Conservation (phyloP, 2,888 invertebrate species). For the Cyrtodaria siliqua region DNA sequence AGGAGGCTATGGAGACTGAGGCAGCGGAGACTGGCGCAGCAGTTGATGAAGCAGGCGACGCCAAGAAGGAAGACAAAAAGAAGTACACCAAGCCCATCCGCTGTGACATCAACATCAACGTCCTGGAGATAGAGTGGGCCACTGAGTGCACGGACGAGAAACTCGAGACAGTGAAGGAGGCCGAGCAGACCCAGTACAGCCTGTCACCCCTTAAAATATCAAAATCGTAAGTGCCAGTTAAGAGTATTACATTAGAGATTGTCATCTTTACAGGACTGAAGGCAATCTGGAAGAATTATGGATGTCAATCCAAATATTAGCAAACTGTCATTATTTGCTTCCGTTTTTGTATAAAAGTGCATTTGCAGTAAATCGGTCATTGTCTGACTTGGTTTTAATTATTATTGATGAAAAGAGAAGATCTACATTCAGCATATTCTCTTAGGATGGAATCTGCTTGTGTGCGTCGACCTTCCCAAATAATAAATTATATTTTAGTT, state of each 20-base stretch:
- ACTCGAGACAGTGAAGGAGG: conserved; percentile 19
- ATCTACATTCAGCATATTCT: no score
- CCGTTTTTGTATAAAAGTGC: no score
- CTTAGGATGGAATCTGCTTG: no score
- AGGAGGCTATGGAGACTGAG: not conserved
- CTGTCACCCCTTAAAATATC: conserved; percentile 39
- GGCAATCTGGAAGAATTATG: no score
- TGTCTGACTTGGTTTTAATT: no score
- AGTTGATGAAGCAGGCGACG: conserved; percentile 6
- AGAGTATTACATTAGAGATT: not conserved
- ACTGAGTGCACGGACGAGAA: conserved; percentile 44
- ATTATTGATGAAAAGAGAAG: no score
- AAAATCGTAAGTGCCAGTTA: conserved; percentile 30
- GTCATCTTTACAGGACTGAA: not conserved
- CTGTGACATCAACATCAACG: conserved; percentile 35
- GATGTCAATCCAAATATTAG: no score
- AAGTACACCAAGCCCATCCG: conserved; percentile 29
- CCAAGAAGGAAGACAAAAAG: conserved; percentile 20
- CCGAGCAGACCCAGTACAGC: conserved; percentile 19
- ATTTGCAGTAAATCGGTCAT: no score
- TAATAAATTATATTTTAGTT: no score
- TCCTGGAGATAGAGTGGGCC: conserved; percentile 52
- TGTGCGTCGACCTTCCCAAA: no score
- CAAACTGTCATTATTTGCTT: no score
- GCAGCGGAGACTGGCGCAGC: no score